A percentile compares a stretch with the other conserved stretches of the same genome.
These are phyloP conservation scores for Drosophila pseudoananassae DNA, from an alignment of 1,140 invertebrate genomes.

Conservation along the genomic window DNA sequence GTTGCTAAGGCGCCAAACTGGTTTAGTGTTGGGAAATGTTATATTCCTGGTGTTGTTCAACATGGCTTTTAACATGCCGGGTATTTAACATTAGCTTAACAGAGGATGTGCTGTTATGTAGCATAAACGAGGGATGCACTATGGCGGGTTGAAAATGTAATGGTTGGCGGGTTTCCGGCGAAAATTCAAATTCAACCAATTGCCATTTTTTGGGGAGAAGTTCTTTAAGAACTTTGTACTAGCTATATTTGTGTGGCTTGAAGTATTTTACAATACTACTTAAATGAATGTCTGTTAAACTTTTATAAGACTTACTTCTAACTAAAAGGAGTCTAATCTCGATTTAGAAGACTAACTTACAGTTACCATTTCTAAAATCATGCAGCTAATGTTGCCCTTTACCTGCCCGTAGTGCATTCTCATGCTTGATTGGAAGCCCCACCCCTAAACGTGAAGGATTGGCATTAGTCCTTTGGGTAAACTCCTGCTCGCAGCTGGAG, in stretches of 20 bases:
- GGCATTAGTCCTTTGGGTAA: slow-evolving; percentile 44
- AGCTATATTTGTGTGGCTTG: no score
- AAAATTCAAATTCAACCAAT: background rate
- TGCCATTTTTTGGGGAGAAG: background rate
- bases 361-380: background rate
- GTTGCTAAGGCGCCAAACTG: background rate
- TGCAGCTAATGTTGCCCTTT: background rate
- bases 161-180: background rate
- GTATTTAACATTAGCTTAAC: background rate
- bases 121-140: background rate
- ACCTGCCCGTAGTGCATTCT: slow-evolving; percentile 16
- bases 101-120: background rate
- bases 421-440: background rate
- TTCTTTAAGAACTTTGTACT: no score
- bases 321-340: no score
- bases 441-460: background rate
- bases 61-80: background rate
- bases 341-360: background rate
- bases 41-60: background rate
- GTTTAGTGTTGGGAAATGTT: background rate
- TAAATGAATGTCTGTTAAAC: no score
- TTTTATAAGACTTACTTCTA: no score
- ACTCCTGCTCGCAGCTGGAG: background rate
- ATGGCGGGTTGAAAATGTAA: background rate
- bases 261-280: no score